These are phyloP conservation scores for Malaclemys terrapin DNA, from an alignment of 2,113 vertebrate species.

Conservation along the genomic window DNA sequence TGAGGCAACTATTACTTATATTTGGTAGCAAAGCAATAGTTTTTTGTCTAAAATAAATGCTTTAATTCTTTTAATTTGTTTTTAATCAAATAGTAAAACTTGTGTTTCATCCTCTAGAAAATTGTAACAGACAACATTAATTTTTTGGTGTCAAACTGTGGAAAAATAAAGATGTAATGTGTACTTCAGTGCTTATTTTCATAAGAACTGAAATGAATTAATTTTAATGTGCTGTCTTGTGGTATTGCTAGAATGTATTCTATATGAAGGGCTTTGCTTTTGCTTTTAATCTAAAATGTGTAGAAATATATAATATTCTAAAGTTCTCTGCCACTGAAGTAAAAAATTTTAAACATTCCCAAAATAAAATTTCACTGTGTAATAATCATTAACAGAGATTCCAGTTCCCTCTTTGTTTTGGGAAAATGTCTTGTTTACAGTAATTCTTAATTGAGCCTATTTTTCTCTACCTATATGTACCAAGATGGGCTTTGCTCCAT, in stretches of 20 bases:
- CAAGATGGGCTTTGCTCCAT: neutral
- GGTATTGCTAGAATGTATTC: constrained; percentile 58
- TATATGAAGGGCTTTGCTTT: too few species aligned
- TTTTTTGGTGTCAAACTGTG: constrained; percentile 72
- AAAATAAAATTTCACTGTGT: neutral
- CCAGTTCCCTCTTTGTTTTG: neutral
- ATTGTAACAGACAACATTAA: constrained; percentile 70
- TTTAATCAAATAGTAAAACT: constrained; percentile 62
- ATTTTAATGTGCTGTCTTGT: constrained; percentile 62
- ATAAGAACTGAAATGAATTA: constrained; percentile 17
- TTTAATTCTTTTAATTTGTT: constrained; percentile 48
- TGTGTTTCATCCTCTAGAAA: constrained; percentile 74
- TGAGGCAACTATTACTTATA: constrained; percentile 30
- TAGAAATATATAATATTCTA: constrained; percentile 34
- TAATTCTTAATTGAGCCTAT: neutral
- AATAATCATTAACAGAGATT: neutral
- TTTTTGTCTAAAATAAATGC: constrained; percentile 40
- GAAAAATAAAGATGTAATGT: constrained; percentile 72
- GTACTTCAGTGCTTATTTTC: constrained; percentile 58
- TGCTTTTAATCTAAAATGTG: constrained; percentile 21
- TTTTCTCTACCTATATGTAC: neutral
- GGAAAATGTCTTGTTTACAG: neutral
- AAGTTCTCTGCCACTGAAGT: constrained; percentile 57
- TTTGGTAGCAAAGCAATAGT: constrained; percentile 62
- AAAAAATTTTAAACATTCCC: neutral